phyloP scores from a whole-genome alignment of 2,113 vertebrate genomes.

The Mandrillus leucophaeus region DNA sequence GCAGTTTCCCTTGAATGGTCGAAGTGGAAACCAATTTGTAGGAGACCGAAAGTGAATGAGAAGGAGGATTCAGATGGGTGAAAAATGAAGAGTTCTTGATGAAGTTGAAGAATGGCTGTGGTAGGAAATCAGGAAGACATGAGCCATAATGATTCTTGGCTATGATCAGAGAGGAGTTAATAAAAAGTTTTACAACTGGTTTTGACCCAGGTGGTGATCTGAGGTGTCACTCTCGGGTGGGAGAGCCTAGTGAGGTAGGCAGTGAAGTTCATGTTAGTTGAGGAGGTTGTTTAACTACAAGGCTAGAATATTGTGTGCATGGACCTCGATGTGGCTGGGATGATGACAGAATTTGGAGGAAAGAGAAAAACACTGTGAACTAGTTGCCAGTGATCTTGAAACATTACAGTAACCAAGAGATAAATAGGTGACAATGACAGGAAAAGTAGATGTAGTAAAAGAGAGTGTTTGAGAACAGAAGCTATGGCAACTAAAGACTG shows the following conservation, averaged over 20 bases:
- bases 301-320: accelerated
- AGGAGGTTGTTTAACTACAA: background rate
- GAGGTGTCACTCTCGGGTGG: background rate
- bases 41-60: background rate
- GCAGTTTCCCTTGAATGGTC: background rate
- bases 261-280: background rate
- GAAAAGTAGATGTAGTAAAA: background rate
- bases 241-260: background rate
- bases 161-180: background rate
- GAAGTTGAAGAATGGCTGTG: background rate
- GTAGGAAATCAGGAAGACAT: background rate
- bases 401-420: background rate
- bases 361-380: too few species aligned
- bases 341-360: background rate
- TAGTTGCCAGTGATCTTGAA: background rate
- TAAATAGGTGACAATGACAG: background rate
- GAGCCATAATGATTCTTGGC: background rate
- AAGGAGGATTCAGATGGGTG: background rate
- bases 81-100: background rate
- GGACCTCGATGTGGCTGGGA: background rate
- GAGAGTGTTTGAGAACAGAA: background rate
- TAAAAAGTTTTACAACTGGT: background rate
- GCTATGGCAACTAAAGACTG: background rate
- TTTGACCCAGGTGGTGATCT: background rate
- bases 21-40: background rate